Percentiles rank a stretch among this genome's conserved stretches.
Conservation (phyloP, 92 coral and sea anemone genomes). For the Zoanthus gigantus region DNA sequence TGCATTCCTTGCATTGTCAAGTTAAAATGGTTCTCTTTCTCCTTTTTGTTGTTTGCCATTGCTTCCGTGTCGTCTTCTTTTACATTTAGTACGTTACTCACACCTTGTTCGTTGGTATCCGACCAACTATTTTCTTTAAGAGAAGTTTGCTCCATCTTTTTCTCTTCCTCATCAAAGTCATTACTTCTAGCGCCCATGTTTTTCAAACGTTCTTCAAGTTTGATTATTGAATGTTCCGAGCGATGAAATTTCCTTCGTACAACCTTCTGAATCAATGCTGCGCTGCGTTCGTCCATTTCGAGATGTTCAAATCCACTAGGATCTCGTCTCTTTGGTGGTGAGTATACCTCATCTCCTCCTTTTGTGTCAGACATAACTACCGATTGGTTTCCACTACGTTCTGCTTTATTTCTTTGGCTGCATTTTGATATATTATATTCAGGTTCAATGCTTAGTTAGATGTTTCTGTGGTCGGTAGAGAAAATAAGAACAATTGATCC, state of each 20-base stretch:
- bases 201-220: slow-evolving; percentile 10
- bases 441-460: too few species aligned
- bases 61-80: neutral
- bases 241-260: slow-evolving; percentile 29
- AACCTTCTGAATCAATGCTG: neutral
- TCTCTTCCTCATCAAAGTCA: slow-evolving; percentile 10
- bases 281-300: neutral
- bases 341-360: too few species aligned
- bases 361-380: too few species aligned
- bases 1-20: slow-evolving; percentile 1
- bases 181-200: neutral
- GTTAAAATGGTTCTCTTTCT: neutral
- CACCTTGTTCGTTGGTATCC: too few species aligned
- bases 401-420: too few species aligned
- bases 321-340: slow-evolving; percentile 22
- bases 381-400: too few species aligned
- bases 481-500: too few species aligned
- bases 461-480: too few species aligned
- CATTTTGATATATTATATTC: too few species aligned
- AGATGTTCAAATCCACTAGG: neutral
- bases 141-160: neutral
- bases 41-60: neutral
- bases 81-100: too few species aligned
- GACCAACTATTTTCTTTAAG: too few species aligned
- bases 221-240: slow-evolving; percentile 30